phyloP scores from a whole-genome alignment of 2,888 invertebrate genomes.

The Eupeodes luniger region DNA sequence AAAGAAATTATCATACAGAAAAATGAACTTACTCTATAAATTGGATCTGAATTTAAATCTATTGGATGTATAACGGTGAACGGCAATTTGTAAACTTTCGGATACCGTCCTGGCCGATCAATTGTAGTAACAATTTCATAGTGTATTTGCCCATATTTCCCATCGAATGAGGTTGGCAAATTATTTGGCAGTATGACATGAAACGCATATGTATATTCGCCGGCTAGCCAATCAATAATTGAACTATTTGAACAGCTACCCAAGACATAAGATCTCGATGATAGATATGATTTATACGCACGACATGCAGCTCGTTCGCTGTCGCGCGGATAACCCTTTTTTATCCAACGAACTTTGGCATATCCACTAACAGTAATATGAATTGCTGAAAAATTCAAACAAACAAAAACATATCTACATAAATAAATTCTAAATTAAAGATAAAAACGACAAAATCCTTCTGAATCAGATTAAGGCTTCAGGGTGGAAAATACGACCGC shows the following conservation, averaged over 20 bases:
- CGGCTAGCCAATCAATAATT: conserved; percentile 88
- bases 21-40: conserved; percentile 86
- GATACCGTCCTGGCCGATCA: conserved; percentile 93
- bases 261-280: conserved; percentile 82
- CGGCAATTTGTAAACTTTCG: conserved; percentile 91
- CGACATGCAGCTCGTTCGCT: conserved; percentile 83
- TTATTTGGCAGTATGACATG: conserved; percentile 87
- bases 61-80: conserved; percentile 92
- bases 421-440: neutral
- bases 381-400: conserved; percentile 82
- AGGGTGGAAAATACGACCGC: neutral
- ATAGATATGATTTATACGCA: conserved; percentile 83
- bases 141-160: conserved; percentile 90
- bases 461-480: neutral
- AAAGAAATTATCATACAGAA: neutral
- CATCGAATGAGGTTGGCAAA: conserved; percentile 92
- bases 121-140: conserved; percentile 92
- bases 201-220: conserved; percentile 90
- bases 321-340: conserved; percentile 83
- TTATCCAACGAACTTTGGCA: conserved; percentile 84
- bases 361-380: conserved; percentile 84
- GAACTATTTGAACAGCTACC: conserved; percentile 85
- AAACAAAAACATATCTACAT: neutral
- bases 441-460: neutral
- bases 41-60: conserved; percentile 91